A percentile compares a stretch with the other conserved stretches of the same genome.
These are phyloP conservation scores for Sipha flava DNA, from an alignment of 1,140 invertebrate genomes.

Conservation along the genomic window DNA sequence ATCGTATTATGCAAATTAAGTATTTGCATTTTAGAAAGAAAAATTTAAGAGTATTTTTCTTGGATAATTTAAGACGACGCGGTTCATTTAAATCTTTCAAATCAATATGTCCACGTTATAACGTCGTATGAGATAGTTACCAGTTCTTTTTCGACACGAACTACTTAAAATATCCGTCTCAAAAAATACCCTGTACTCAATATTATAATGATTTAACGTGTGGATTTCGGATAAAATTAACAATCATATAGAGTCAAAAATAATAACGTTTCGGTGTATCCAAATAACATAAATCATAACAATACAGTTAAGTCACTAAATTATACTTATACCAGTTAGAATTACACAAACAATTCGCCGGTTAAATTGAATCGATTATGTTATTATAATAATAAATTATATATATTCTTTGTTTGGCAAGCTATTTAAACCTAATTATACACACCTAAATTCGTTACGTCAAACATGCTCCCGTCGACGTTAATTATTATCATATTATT, in stretches of 20 bases:
- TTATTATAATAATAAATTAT: no score
- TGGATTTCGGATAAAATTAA: background rate
- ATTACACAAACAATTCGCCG: background rate
- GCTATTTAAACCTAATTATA: background rate
- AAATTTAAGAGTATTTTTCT: background rate
- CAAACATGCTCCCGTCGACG: no score
- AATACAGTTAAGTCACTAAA: no score
- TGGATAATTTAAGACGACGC: background rate
- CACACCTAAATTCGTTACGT: background rate
- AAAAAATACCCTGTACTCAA: constrained; percentile 19
- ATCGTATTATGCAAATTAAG: background rate
- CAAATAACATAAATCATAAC: no score
- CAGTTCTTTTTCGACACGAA: background rate
- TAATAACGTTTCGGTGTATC: no score
- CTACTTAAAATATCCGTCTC: background rate
- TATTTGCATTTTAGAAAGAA: background rate
- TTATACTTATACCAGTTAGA: no score
- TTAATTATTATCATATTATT: no score
- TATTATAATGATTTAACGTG: background rate
- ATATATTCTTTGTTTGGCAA: background rate
- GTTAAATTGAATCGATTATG: background rate
- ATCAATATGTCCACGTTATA: background rate
- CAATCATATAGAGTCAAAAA: no score
- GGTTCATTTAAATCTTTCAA: background rate
- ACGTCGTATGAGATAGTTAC: background rate